A percentile compares a stretch with the other conserved stretches of the same genome.
phyloP scores from a whole-genome alignment of 1,140 invertebrate species.

The Asbolus verrucosus region DNA sequence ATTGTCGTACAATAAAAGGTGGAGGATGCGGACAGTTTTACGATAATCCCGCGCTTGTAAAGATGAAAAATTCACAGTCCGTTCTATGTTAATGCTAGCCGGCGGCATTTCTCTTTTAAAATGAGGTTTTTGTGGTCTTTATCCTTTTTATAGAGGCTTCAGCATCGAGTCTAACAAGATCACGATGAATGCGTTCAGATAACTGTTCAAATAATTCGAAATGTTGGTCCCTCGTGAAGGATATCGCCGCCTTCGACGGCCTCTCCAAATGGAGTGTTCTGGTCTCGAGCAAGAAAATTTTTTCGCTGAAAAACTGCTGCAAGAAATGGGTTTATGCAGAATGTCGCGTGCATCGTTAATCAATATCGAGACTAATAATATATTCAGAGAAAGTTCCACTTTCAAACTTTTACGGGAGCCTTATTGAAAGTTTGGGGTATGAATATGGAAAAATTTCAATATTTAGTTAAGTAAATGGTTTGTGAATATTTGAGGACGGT shows the following conservation, averaged over 20 bases:
- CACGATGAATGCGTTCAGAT: background rate
- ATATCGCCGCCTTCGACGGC: background rate
- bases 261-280: too few species aligned
- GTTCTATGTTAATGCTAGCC: background rate
- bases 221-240: too few species aligned
- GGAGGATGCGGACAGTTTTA: too few species aligned
- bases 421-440: background rate
- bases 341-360: too few species aligned
- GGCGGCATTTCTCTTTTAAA: conserved; percentile 3
- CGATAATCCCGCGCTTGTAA: too few species aligned
- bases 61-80: conserved; percentile 5
- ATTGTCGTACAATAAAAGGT: too few species aligned
- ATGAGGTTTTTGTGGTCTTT: background rate
- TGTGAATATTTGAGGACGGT: background rate
- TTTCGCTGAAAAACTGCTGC: too few species aligned
- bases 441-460: conserved; percentile 1
- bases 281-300: too few species aligned
- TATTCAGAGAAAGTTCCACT: background rate
- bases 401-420: background rate
- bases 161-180: background rate
- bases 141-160: background rate
- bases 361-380: background rate
- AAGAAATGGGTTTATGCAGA: too few species aligned
- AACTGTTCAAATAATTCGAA: too few species aligned
- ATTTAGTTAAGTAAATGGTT: background rate